These are phyloP conservation scores for Elaeidobius kamerunicus DNA, from an alignment of 2,888 invertebrate genomes.

Conservation along the genomic window DNA sequence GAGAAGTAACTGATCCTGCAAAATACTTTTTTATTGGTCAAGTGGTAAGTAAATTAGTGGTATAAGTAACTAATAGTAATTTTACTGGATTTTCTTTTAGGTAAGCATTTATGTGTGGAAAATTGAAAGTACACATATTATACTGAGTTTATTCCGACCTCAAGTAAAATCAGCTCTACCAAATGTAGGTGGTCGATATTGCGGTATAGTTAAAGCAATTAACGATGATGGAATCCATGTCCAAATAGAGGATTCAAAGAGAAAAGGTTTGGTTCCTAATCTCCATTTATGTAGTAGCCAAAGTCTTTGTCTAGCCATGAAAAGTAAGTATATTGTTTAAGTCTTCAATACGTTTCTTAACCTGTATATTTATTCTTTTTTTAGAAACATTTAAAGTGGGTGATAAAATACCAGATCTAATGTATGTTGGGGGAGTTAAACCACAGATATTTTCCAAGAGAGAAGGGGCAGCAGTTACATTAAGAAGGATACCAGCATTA, in stretches of 20 bases:
- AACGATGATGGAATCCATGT: constrained; percentile 46
- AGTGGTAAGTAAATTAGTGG: constrained; percentile 48
- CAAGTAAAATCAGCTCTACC: constrained; percentile 36
- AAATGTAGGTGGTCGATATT: constrained; percentile 48
- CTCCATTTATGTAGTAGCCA: constrained; percentile 45
- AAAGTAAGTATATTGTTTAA: constrained; percentile 34
- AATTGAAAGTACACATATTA: constrained; percentile 48
- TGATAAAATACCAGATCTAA: constrained; percentile 39
- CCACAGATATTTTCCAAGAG: constrained; percentile 40
- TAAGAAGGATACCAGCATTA: constrained; percentile 28
- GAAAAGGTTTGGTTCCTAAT: constrained; percentile 47
- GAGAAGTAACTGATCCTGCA: constrained; percentile 40
- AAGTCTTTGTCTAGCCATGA: constrained; percentile 43
- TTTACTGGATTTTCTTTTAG: constrained; percentile 41
- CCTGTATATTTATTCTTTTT: constrained; percentile 14
- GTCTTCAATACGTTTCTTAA: no score
- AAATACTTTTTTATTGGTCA: constrained; percentile 59
- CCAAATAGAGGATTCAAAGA: constrained; percentile 38
- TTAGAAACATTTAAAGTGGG: constrained; percentile 40
- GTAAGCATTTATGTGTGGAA: constrained; percentile 54
- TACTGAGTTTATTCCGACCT: constrained; percentile 47
- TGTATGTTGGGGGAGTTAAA: constrained; percentile 38
- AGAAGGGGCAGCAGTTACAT: constrained; percentile 36
- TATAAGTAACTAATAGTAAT: neutral
- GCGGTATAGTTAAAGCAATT: constrained; percentile 46